Evolutionary conservation across 2,888 invertebrate genomes (phyloP).

Genomic region (Brachycybe producta): DNA sequence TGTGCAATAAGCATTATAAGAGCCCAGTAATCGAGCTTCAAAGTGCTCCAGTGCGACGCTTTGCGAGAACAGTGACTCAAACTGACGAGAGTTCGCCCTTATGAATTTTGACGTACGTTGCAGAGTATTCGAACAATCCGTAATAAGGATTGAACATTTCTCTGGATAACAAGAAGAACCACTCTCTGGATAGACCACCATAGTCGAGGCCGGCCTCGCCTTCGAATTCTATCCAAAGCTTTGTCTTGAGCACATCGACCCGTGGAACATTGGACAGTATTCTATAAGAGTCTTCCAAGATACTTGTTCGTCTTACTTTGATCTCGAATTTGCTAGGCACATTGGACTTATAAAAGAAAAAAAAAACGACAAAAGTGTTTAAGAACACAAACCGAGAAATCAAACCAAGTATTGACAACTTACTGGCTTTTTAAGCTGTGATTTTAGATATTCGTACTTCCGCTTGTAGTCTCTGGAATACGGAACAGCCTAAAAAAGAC

Average conservation of each 20-base stretch:
- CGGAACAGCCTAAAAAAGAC: constrained; percentile 62
- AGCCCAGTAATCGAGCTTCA: no score
- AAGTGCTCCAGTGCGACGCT: no score
- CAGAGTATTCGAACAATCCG: constrained; percentile 97
- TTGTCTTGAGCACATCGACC: constrained; percentile 86
- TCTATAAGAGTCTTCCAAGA: constrained; percentile 93
- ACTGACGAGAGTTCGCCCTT: no score
- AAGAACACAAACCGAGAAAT: neutral
- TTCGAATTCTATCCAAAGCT: constrained; percentile 97
- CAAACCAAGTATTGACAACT: constrained; percentile 28
- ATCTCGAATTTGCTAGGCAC: constrained; percentile 97
- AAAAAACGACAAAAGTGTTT: neutral
- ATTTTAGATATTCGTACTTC: constrained; percentile 96
- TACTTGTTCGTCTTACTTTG: constrained; percentile 70
- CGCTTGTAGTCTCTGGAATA: constrained; percentile 98
- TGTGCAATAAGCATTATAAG: no score
- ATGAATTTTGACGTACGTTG: constrained; percentile 55
- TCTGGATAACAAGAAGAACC: constrained; percentile 96
- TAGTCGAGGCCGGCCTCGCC: constrained; percentile 94
- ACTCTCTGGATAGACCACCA: constrained; percentile 90
- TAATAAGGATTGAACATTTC: constrained; percentile 99
- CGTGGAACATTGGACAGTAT: constrained; percentile 82
- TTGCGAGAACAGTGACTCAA: no score
- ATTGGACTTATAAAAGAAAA: constrained; percentile 54
- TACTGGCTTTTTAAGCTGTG: constrained; percentile 87